These are phyloP conservation scores for Thalpophila matura DNA, from an alignment of 2,888 invertebrate genomes.

Conservation along the genomic window DNA sequence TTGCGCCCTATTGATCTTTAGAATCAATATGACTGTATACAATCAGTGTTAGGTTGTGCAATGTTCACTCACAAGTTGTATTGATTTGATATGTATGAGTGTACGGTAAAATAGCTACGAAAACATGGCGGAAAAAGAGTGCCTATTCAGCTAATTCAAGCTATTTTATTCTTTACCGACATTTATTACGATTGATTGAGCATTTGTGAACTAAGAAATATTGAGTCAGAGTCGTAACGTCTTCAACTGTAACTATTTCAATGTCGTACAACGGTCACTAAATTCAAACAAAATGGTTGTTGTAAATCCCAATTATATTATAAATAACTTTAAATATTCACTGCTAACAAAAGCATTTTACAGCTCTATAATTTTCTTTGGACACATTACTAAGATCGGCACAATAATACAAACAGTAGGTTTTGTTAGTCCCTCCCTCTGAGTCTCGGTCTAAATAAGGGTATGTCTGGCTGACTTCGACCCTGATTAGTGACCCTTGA, in stretches of 20 bases:
- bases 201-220: not conserved
- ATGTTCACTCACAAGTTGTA: conserved; percentile 26
- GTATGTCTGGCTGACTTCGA: conserved; percentile 38
- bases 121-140: not conserved
- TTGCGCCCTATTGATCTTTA: conserved; percentile 41
- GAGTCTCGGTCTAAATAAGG: conserved; percentile 33
- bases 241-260: not conserved
- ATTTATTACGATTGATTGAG: not conserved
- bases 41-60: conserved; percentile 31
- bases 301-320: not conserved
- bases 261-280: not conserved
- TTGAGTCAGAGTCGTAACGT: not conserved
- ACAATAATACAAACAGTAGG: conserved; percentile 20
- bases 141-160: not conserved
- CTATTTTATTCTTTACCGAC: no score
- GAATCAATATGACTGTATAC: conserved; percentile 24
- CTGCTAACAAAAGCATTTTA: not conserved
- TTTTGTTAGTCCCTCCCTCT: conserved; percentile 25
- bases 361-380: not conserved
- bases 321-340: not conserved
- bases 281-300: not conserved
- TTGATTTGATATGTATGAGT: conserved; percentile 13
- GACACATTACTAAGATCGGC: conserved; percentile 5
- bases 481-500: conserved; percentile 50
- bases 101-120: conserved; percentile 1